Evolutionary conservation across 2,797 vertebrate genomes (phyloP), one percentile per base, ranked within the genome.

Genomic region (Tamandua tetradactyla): DNA sequence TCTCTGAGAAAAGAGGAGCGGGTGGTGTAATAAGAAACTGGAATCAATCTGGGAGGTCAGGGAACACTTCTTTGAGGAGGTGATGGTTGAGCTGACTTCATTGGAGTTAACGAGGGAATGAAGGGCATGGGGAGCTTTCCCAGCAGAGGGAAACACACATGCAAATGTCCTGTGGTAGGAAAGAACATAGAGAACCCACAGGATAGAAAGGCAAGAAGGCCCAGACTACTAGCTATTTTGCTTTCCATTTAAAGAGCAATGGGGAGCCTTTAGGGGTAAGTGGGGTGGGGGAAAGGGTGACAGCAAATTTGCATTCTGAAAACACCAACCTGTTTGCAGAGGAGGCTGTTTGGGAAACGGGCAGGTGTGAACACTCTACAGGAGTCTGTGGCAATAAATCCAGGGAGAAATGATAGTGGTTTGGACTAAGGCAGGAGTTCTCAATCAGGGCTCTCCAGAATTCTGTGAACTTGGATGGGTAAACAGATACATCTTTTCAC

Each of bases 371-470:
- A 3, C 14, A 62, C 23, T 49, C 44, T 44, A 2, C 0, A 49
- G 11, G 25, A 74, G 7, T 44, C 40, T 0, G 0, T 14, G 3
- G 68, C 20, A 40, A 11, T 42, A 61, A 17, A 27, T 20, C n/a
- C 3, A 12, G 2, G 12, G 52, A 82, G 82, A 87, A 69, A 25
- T 14, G 1, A 15, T 32, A 30, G 66, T 35, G n/a, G 69, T 40
- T 61, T 32, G 30, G 69, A 14, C 35, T 3, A 5, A 93, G 13
- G 79, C 49, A 47, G 37, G 78, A 27, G 32, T 59, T 47, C 69
- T 78, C 69, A 12, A 0, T 22, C 64, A 30, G 7, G 7, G 25
- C 59, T 68, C 75, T 25, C 47, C 32, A 71, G 57, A 52, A 15
- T 75, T 44, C 83, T 81, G 42, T 30, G 49, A 79, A 89, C 52